Evolutionary conservation across 2,888 invertebrate species (phyloP).

Genomic region (Euzetes globulus): DNA sequence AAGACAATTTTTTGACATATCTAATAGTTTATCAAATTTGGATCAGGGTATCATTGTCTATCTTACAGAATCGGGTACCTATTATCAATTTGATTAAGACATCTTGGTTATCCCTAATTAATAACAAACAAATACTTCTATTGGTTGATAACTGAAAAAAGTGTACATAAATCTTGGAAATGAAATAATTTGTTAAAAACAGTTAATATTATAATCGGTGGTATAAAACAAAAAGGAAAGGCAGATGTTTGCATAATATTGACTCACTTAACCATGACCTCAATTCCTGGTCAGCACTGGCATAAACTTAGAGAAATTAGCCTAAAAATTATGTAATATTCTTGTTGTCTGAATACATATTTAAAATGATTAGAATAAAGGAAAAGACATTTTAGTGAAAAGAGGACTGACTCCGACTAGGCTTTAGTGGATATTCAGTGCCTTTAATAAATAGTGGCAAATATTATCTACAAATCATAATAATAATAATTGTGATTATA

Average conservation of each 20-base stretch:
- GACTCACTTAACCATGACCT: conserved; percentile 15
- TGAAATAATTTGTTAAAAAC: conserved; percentile 9
- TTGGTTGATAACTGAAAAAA: neutral
- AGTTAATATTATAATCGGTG: neutral
- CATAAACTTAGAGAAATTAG: neutral
- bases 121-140: too few species aligned
- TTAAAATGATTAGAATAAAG: too few species aligned
- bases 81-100: too few species aligned
- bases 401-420: neutral
- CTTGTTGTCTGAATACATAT: neutral
- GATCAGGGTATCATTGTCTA: too few species aligned
- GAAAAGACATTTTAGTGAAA: too few species aligned
- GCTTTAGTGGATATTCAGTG: neutral
- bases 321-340: conserved; percentile 22
- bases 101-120: too few species aligned
- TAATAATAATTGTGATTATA: conserved; percentile 3
- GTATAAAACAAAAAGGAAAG: neutral
- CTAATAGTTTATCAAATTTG: too few species aligned
- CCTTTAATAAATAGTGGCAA: neutral
- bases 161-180: neutral
- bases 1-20: too few species aligned
- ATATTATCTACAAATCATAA: neutral
- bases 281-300: neutral
- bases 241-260: conserved; percentile 26
- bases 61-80: too few species aligned